Evolutionary conservation across 2,888 invertebrate species (phyloP), one percentile per base, ranked within the genome.

Genomic region (Clanis bilineata): DNA sequence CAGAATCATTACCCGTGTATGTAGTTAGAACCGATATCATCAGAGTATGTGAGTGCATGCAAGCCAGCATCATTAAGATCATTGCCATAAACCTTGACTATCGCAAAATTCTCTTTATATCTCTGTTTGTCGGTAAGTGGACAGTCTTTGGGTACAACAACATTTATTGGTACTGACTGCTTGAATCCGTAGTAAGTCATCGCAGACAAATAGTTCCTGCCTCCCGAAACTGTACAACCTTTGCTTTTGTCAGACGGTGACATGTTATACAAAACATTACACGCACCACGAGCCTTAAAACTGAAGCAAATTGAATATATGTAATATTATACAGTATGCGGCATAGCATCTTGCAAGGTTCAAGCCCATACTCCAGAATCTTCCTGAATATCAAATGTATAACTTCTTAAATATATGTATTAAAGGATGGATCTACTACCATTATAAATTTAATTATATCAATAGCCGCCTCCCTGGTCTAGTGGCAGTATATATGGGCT

Each of bases 271-370:
- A 83, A 55, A 2, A 79, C 66, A 60, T 83, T 83, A 64, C 78
- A 79, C 9, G 72, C 79, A 23, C 83, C 83, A n/a, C 81, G 82
- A 2, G 81, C 80, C 69, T 83, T 83, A 43, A 79, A 82, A 70
- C 83, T 82, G 60, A 23, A 71, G 61, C 54, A 45, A 56, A 12
- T 12, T 58, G n/a, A n/a, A n/a, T n/a, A n/a, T n/a, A n/a, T n/a
- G n/a, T n/a, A n/a, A n/a, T n/a, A n/a, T n/a, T n/a, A n/a, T n/a
- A n/a, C n/a, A n/a, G n/a, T n/a, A n/a, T n/a, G n/a, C n/a, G n/a
- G n/a, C n/a, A n/a, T n/a, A n/a, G n/a, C n/a, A n/a, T n/a, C n/a
- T n/a, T n/a, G n/a, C n/a, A n/a, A n/a, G n/a, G n/a, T n/a, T n/a
- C n/a, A n/a, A n/a, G n/a, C n/a, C n/a, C n/a, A n/a, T n/a, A n/a